Evolutionary conservation across 2,888 invertebrate genomes (phyloP).

Genomic region (Lysandra coridon): DNA sequence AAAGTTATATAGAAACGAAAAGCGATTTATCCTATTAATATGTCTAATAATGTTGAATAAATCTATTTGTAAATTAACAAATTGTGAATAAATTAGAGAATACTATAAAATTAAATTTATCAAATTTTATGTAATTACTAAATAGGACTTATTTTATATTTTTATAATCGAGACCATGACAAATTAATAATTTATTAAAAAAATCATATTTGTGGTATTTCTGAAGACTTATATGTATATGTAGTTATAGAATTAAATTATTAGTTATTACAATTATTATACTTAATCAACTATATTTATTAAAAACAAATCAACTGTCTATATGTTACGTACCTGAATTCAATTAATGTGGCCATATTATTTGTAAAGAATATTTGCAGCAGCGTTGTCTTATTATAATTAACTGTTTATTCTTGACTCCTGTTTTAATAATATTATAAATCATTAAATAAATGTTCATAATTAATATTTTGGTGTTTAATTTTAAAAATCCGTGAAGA

Average conservation of each 20-base stretch:
- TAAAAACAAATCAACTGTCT: constrained; percentile 55
- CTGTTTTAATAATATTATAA: constrained; percentile 63
- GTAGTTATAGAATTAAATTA: constrained; percentile 73
- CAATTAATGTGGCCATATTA: constrained; percentile 77
- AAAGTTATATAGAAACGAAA: not conserved
- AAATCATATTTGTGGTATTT: constrained; percentile 55
- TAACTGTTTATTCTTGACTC: constrained; percentile 65
- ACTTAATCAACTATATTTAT: constrained; percentile 65
- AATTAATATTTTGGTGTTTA: constrained; percentile 52
- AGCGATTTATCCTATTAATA: constrained; percentile 10
- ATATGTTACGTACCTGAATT: constrained; percentile 78
- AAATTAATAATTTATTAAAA: constrained; percentile 41
- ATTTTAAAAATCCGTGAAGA: constrained; percentile 33
- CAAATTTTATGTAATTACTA: constrained; percentile 12
- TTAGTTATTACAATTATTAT: constrained; percentile 54
- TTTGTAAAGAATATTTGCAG: constrained; percentile 57
- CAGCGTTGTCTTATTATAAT: constrained; percentile 54
- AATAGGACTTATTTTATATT: constrained; percentile 30
- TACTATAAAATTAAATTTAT: constrained; percentile 9
- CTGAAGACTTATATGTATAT: constrained; percentile 60
- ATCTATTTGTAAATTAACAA: constrained; percentile 13
- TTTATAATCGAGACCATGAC: constrained; percentile 54
- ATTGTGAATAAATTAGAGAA: constrained; percentile 24
- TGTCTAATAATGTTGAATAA: not conserved
- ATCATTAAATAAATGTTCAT: constrained; percentile 71